Conservation (phyloP, 1,140 invertebrate genomes). For the Dolichoris vasculosae region DNA sequence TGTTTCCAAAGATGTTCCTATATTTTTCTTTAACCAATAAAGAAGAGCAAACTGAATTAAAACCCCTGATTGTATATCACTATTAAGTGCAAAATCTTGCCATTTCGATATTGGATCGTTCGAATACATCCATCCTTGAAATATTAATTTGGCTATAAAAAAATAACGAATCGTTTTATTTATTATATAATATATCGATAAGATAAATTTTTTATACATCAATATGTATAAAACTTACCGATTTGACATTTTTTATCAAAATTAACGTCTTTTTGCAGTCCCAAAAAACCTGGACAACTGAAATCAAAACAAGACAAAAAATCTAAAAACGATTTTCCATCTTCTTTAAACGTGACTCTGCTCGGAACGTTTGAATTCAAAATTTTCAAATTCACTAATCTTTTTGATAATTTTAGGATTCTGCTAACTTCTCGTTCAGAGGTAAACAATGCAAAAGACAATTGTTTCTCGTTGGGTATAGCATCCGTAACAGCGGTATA, state of each 20-base stretch:
- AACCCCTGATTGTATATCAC: constrained; percentile 76
- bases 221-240: constrained; percentile 58
- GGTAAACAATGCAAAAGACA: constrained; percentile 62
- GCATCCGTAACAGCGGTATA: constrained; percentile 64
- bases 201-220: constrained; percentile 5
- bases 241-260: constrained; percentile 66
- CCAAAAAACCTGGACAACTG: constrained; percentile 64
- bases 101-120: constrained; percentile 72
- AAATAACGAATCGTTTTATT: constrained; percentile 15
- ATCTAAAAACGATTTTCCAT: constrained; percentile 66
- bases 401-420: constrained; percentile 64
- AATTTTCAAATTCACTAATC: constrained; percentile 57
- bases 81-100: constrained; percentile 73
- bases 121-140: constrained; percentile 77
- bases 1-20: constrained; percentile 64
- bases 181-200: not conserved
- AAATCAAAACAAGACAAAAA: constrained; percentile 78
- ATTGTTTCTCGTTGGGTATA: constrained; percentile 54
- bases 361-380: constrained; percentile 55
- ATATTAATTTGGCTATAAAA: constrained; percentile 77
- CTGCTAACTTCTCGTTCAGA: constrained; percentile 66
- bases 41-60: constrained; percentile 80
- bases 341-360: constrained; percentile 71
- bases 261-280: constrained; percentile 62
- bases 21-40: constrained; percentile 79